Conservation (phyloP, 2,113 vertebrate species). For the Psilopsiagon aurifrons region DNA sequence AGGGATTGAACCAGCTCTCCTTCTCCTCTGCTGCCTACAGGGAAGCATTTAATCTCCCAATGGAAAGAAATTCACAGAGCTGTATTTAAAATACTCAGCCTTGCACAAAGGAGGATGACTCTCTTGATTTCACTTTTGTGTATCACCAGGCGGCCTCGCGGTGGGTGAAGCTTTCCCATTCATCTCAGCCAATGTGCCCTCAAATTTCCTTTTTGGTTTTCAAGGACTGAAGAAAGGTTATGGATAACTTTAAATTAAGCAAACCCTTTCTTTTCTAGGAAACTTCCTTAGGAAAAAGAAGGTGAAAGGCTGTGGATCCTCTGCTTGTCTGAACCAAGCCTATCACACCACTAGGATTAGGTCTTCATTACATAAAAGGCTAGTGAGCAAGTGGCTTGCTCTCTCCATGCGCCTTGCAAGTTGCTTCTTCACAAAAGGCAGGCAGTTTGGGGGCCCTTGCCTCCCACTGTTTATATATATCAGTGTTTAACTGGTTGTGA, state of each 20-base stretch:
- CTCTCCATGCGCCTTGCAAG: neutral
- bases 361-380: neutral
- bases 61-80: neutral
- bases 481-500: neutral
- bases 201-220: neutral
- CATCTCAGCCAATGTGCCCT: neutral
- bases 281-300: neutral
- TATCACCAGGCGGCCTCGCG: accelerated
- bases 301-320: neutral
- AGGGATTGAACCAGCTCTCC: neutral
- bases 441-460: neutral
- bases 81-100: neutral
- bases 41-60: accelerated
- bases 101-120: accelerated
- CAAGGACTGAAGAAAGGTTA: neutral
- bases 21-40: accelerated
- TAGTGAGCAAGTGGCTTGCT: neutral
- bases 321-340: neutral
- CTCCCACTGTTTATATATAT: too few species aligned
- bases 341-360: neutral
- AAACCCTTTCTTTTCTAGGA: neutral
- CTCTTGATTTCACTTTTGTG: neutral
- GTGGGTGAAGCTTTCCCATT: neutral
- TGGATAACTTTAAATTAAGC: neutral
- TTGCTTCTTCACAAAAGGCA: neutral